phyloP scores from a whole-genome alignment of 2,113 vertebrate genomes.

The Xyliphius kryptos region DNA sequence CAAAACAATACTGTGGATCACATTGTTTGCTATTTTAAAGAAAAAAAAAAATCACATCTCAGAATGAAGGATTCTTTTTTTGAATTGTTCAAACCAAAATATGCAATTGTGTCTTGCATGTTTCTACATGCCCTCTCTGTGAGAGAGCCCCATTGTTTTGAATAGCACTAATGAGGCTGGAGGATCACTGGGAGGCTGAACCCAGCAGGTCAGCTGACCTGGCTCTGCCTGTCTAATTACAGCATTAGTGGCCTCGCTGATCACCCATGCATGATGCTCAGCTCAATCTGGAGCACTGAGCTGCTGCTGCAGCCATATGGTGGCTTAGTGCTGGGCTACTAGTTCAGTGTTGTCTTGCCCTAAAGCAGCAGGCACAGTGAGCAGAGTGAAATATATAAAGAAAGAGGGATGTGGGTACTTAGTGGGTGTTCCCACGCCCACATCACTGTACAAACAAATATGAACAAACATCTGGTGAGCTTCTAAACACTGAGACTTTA shows the following conservation, averaged over 20 bases:
- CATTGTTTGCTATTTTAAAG: background rate
- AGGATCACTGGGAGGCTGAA: constrained; percentile 35
- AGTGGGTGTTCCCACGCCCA: constrained; percentile 9
- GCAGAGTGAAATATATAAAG: constrained; percentile 10
- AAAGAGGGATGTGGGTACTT: background rate
- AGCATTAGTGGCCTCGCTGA: constrained; percentile 41
- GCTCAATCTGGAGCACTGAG: constrained; percentile 31
- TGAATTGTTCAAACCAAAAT: constrained; percentile 20
- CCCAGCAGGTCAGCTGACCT: constrained; percentile 40
- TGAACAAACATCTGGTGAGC: constrained; percentile 30
- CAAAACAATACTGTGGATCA: too few relatives aligned
- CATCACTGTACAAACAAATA: constrained; percentile 21
- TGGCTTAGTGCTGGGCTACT: constrained; percentile 31
- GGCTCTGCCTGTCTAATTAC: constrained; percentile 44
- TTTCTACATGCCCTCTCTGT: constrained; percentile 26
- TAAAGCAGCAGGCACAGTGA: constrained; percentile 10
- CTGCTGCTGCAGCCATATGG: constrained; percentile 43
- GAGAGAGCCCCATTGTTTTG: constrained; percentile 35
- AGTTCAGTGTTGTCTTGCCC: constrained; percentile 14
- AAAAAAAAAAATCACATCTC: too few relatives aligned
- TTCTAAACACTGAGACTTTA: constrained; percentile 12
- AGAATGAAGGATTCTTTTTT: constrained; percentile 9
- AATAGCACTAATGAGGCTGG: constrained; percentile 40
- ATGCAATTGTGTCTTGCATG: constrained; percentile 25
- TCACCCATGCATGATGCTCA: constrained; percentile 36